Evolutionary conservation across 2,797 vertebrate genomes (phyloP).

Genomic region (Cirrhinus molitorella): DNA sequence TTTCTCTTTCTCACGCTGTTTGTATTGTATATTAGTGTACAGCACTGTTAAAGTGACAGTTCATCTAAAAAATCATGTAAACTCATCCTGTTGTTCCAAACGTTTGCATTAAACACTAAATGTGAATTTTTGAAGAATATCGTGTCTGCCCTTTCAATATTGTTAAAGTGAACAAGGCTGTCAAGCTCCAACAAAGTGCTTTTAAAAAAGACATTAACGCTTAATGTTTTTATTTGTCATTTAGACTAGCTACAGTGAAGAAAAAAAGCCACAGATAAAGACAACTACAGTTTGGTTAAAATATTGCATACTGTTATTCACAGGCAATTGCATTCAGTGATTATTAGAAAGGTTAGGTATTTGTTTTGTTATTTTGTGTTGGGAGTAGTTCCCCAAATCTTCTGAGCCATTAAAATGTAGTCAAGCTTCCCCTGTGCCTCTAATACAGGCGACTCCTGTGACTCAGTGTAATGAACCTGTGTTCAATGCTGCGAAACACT

Average conservation of each 20-base stretch:
- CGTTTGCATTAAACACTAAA: background rate
- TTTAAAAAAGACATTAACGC: background rate
- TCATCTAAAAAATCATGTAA: background rate
- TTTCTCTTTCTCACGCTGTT: background rate
- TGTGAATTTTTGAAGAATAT: background rate
- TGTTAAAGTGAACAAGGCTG: background rate
- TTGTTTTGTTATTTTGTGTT: background rate
- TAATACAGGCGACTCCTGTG: constrained; percentile 33
- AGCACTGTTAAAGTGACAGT: background rate
- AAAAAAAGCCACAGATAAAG: background rate
- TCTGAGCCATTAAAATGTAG: constrained; percentile 37
- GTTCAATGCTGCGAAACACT: constrained; percentile 30
- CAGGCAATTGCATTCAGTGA: background rate
- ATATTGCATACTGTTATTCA: background rate
- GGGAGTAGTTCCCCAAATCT: background rate
- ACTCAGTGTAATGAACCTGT: constrained; percentile 49
- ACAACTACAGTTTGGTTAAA: background rate
- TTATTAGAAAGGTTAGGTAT: background rate
- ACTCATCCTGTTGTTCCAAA: background rate
- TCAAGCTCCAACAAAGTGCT: background rate
- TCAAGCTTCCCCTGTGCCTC: constrained; percentile 35
- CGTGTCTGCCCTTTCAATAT: background rate
- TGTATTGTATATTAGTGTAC: background rate
- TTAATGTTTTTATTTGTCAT: background rate
- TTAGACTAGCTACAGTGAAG: background rate